Conservation (phyloP, 2,888 invertebrate genomes). For the Mythimna pallens region DNA sequence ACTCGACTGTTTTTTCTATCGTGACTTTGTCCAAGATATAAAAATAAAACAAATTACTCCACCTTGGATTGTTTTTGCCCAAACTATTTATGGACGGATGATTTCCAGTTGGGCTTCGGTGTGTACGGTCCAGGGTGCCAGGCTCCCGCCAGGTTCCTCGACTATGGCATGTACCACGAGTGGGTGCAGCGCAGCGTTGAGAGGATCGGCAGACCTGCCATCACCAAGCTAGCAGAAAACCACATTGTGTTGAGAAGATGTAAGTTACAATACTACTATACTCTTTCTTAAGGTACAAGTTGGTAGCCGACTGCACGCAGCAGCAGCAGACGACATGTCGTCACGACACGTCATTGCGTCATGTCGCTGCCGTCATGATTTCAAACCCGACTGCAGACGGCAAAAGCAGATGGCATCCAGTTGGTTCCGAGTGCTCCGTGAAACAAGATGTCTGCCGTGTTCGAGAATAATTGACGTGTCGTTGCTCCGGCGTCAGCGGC, state of each 20-base stretch:
- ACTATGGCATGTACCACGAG: slow-evolving; percentile 72
- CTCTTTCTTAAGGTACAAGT: no score
- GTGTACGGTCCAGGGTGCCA: slow-evolving; percentile 78
- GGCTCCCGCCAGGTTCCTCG: slow-evolving; percentile 76
- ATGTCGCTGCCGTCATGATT: no score
- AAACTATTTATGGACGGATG: not conserved
- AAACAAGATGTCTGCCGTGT: no score
- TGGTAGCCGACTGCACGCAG: no score
- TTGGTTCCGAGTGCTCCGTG: no score
- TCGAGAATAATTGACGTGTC: no score
- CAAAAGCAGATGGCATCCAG: no score
- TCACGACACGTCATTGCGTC: no score
- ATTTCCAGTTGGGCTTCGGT: slow-evolving; percentile 76
- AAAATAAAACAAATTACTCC: not conserved
- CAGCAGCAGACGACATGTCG: no score
- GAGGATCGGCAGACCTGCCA: slow-evolving; percentile 72
- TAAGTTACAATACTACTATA: slow-evolving; percentile 34
- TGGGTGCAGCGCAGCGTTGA: slow-evolving; percentile 71
- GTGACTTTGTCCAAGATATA: not conserved
- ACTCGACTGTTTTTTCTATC: not conserved
- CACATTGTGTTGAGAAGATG: slow-evolving; percentile 74
- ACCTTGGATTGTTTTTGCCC: not conserved
- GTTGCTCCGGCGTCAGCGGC: no score
- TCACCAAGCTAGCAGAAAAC: slow-evolving; percentile 70
- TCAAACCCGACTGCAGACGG: no score